phyloP scores from a whole-genome alignment of 2,888 invertebrate species.

The Caenorhabditis macrosperma region DNA sequence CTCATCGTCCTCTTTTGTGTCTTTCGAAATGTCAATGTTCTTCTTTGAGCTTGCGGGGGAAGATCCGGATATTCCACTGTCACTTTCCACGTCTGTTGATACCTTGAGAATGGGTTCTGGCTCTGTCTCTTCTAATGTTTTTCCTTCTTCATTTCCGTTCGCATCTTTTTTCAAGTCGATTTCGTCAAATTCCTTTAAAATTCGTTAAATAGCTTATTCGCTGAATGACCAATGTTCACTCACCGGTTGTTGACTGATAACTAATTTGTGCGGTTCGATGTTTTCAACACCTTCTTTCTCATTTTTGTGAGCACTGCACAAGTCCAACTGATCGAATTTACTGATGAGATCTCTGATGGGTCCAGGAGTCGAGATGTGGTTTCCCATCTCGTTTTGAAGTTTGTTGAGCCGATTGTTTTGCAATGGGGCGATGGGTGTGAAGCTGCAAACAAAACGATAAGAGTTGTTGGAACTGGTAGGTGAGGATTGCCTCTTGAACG shows the following conservation, averaged over 20 bases:
- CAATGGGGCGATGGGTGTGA: slow-evolving; percentile 32
- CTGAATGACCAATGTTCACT: slow-evolving; percentile 7
- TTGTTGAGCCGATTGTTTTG: slow-evolving; percentile 30
- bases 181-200: slow-evolving; percentile 46
- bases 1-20: slow-evolving; percentile 31
- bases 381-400: slow-evolving; percentile 54
- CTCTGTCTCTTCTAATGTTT: slow-evolving; percentile 14
- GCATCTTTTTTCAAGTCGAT: slow-evolving; percentile 50
- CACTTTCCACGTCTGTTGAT: slow-evolving; percentile 54
- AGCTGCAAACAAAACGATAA: slow-evolving; percentile 25
- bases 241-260: slow-evolving; percentile 58
- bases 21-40: slow-evolving; percentile 32
- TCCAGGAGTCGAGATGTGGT: slow-evolving; percentile 54
- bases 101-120: slow-evolving; percentile 21
- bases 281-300: slow-evolving; percentile 55
- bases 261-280: slow-evolving; percentile 53
- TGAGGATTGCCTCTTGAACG: too few relatives aligned
- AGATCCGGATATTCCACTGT: slow-evolving; percentile 59
- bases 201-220: not conserved
- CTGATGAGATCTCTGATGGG: slow-evolving; percentile 54
- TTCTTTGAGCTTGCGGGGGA: slow-evolving; percentile 45
- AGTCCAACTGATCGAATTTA: slow-evolving; percentile 53
- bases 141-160: slow-evolving; percentile 49
- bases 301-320: slow-evolving; percentile 50
- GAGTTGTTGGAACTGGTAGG: slow-evolving; percentile 10